Evolutionary conservation across 1,140 invertebrate species (phyloP), one percentile per base, ranked within the genome.

Genomic region (Amyelois transitella): DNA sequence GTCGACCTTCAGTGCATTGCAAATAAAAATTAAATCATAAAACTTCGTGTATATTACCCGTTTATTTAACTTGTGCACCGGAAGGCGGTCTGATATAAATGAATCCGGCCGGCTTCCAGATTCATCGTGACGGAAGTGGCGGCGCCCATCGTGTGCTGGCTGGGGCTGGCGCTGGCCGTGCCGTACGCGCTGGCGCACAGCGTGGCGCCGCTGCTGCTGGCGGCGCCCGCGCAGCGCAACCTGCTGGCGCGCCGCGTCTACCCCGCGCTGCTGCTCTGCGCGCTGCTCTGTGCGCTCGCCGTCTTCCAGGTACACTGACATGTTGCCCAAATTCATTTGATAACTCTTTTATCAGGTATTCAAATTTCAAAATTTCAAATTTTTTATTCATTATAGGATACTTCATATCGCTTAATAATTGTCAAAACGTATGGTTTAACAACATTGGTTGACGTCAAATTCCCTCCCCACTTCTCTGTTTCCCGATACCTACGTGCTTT

Each of bases 161-260:
- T 98, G 64, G 96, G 97, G 3, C 89, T 98, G 56, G 93, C 95
- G 18, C 89, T 99, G 47, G 93, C 97, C 0, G 86, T 98, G 58
- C 98, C 98, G 14, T 99, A 99, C 82, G 94, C 95, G 6, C 88
- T 96, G 53, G 95, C 95, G 1, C 93, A 96, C 71, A 93, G 93
- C 59, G 89, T 98, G 44, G 91, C 96, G 47, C 97, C 97, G 32
- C 86, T 96, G 18, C 89, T 97, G 59, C 91, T 96, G 19, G 88
- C 91, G 21, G 92, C 92, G 75, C 86, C 94, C 43, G 93, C 94
- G 59, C 90, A 93, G 44, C 91, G 93, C 56, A 95, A 96, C 75
- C 75, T 96, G 44, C 92, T 99, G 2, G 92, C 94, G 2, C 90
- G 97, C n/a, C 88, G 96, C 60, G 93, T 99, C 0, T 99, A 99